These are phyloP conservation scores for Toxonevra muliebris DNA, from an alignment of 2,888 invertebrate species.

Conservation along the genomic window DNA sequence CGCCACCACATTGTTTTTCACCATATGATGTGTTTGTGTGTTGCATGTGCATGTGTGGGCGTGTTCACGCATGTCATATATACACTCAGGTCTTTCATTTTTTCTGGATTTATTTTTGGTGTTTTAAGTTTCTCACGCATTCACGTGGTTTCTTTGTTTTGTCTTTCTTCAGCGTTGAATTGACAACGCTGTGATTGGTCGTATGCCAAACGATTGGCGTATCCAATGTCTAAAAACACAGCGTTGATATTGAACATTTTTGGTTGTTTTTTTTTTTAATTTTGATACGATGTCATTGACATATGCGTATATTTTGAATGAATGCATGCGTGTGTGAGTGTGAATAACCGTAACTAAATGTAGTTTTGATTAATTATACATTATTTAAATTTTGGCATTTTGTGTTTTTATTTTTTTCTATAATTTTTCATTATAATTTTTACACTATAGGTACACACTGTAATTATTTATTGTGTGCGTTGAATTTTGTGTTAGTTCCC, in stretches of 20 bases:
- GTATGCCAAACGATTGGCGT: constrained; percentile 11
- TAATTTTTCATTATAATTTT: constrained; percentile 30
- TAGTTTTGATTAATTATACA: constrained; percentile 27
- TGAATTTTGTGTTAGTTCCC: not conserved
- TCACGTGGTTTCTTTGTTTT: constrained; percentile 15
- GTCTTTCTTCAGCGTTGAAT: constrained; percentile 6
- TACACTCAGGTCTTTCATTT: not conserved
- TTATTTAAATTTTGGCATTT: constrained; percentile 29
- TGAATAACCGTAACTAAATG: not conserved
- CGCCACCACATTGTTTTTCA: no score
- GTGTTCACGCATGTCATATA: constrained; percentile 35
- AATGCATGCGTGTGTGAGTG: not conserved
- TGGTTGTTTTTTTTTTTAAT: not conserved
- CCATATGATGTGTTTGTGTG: no score
- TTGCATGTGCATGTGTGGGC: constrained; percentile 23
- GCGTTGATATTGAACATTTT: not conserved
- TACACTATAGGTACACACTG: constrained; percentile 23
- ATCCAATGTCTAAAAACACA: not conserved
- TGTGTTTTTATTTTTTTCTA: not conserved
- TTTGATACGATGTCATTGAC: constrained; percentile 6
- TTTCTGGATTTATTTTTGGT: no score
- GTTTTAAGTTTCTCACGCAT: not conserved
- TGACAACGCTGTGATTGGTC: constrained; percentile 34
- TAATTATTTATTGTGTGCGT: constrained; percentile 20
- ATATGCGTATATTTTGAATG: not conserved